A percentile compares a stretch with the other conserved stretches of the same genome.
Evolutionary conservation across 2,888 invertebrate genomes (phyloP).

Genomic region (Thelaira solivaga): DNA sequence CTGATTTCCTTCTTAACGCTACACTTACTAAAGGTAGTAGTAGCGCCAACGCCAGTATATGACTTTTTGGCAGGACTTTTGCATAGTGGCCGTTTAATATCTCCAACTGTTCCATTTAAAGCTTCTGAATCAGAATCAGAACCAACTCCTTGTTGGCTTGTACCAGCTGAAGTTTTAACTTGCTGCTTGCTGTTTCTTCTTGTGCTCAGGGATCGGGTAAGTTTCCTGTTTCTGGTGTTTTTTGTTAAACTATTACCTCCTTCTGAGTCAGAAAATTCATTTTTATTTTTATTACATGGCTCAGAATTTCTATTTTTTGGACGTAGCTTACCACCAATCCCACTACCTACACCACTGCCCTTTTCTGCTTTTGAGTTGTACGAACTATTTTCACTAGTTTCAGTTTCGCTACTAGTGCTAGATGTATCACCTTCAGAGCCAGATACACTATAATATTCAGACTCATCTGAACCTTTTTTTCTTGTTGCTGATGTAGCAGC

Average conservation of each 20-base stretch:
- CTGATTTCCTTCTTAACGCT: constrained; percentile 75
- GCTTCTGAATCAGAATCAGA: constrained; percentile 75
- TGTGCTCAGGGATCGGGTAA: constrained; percentile 84
- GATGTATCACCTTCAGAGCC: constrained; percentile 69
- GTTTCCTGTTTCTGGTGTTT: constrained; percentile 78
- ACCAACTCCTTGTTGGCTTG: constrained; percentile 73
- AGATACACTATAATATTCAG: constrained; percentile 57
- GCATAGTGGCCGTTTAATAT: constrained; percentile 78
- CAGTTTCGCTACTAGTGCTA: constrained; percentile 75
- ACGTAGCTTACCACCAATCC: constrained; percentile 20
- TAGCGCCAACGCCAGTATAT: constrained; percentile 64
- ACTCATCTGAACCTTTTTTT: constrained; percentile 58
- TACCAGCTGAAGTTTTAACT: constrained; percentile 68
- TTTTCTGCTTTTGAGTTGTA: constrained; percentile 53
- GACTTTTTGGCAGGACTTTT: constrained; percentile 83
- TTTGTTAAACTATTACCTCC: constrained; percentile 72
- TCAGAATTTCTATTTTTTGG: constrained; percentile 25
- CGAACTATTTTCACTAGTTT: constrained; percentile 59
- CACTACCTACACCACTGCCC: neutral
- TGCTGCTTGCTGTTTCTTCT: constrained; percentile 81
- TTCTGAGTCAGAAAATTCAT: constrained; percentile 64
- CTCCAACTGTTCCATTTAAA: constrained; percentile 69
- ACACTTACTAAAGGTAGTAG: constrained; percentile 71
- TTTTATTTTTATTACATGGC: constrained; percentile 27
- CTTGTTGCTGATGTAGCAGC: constrained; percentile 14